Evolutionary conservation across 2,113 vertebrate species (phyloP).

Genomic region (Entelurus aequoreus): DNA sequence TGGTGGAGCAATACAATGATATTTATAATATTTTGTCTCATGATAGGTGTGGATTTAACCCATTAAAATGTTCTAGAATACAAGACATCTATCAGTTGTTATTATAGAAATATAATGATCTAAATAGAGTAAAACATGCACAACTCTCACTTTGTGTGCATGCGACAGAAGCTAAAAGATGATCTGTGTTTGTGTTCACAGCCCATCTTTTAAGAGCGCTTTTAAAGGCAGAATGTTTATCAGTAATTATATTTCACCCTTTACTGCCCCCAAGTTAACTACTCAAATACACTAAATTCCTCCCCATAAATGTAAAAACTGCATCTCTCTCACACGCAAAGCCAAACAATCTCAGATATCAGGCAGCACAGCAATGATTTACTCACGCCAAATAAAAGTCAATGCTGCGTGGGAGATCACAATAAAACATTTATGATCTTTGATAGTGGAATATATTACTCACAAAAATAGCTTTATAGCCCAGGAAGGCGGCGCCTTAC

Average conservation of each 20-base stretch:
- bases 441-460: conserved; percentile 66
- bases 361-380: conserved; percentile 65
- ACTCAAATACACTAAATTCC: conserved; percentile 70
- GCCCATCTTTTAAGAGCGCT: conserved; percentile 62
- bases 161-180: conserved; percentile 16
- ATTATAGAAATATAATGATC: background rate
- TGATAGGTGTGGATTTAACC: too few species aligned
- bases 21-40: too few species aligned
- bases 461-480: conserved; percentile 73
- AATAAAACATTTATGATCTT: conserved; percentile 70
- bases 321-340: conserved; percentile 33
- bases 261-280: conserved; percentile 75
- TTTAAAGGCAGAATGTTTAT: conserved; percentile 68
- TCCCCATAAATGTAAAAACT: conserved; percentile 66
- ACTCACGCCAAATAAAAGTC: conserved; percentile 68
- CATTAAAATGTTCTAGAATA: background rate
- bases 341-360: conserved; percentile 37
- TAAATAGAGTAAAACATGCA: background rate
- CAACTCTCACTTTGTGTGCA: conserved; percentile 2
- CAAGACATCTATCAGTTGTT: background rate
- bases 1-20: too few species aligned
- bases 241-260: conserved; percentile 72
- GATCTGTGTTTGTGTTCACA: conserved; percentile 71
- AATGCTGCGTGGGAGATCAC: conserved; percentile 58
- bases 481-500: conserved; percentile 40